Base-by-base conservation (phyloP, 2,797 vertebrate genomes). In the Amblyopsis hoosieri region DNA sequence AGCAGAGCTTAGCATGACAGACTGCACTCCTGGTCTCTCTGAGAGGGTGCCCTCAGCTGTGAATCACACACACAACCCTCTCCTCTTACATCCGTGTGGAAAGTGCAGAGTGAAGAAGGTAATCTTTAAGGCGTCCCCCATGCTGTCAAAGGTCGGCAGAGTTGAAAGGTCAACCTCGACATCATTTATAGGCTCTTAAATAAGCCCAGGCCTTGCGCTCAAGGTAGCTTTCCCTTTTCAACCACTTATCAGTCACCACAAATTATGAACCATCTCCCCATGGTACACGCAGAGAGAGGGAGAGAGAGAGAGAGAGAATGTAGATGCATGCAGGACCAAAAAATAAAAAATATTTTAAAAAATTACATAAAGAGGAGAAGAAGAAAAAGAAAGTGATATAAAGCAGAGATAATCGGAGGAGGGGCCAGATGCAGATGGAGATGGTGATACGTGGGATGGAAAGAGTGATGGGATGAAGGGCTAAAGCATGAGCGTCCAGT, bases 151-250 rank as follows among this genome's bases (percentile, higher is more conserved):
- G 96, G 95, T 94, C 92, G 91, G 58, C 12, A 76, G 75, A 92
- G 95, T 94, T 95, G 89, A 95, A 88, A 95, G 95, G 95, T 96
- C 91, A 90, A 83, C 92, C 91, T 90, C 91, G 83, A 92, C 86
- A 91, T 93, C 94, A 95, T 96, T 95, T 95, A 94, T 95, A 93
- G 93, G 91, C 90, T 94, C 91, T 78, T 93, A 96, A 97, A 94
- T 94, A 94, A 93, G 93, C 85, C 90, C 80, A 76, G 92, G 89
- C 92, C 87, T 89, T 47, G 73, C 81, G 66, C 91, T 92, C 84
- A 84, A 81, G 70, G 70, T 90, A 87, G 90, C 91, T 87, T 85
- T 89, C 89, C 92, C 78, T 74, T 80, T 85, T 79, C 85, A 88
- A 88, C 87, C 89, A 90, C 63, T 73, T 86, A 93, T 95, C 90